Conservation (phyloP, 2,888 invertebrate genomes). For the Caenorhabditis macrosperma region DNA sequence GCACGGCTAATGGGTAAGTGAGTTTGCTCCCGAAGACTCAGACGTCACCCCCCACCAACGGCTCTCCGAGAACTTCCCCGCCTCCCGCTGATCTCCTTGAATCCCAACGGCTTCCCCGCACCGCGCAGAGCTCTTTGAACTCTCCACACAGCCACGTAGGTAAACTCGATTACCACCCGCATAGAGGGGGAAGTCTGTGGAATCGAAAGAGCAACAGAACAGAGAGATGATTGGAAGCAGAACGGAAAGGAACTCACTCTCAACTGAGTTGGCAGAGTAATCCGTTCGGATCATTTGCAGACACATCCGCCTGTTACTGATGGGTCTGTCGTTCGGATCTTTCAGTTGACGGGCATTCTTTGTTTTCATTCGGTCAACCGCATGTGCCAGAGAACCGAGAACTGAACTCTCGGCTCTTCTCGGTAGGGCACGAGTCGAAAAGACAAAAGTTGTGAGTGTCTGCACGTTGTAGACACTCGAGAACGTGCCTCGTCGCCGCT, state of each 20-base stretch:
- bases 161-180: not conserved
- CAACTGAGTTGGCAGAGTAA: not conserved
- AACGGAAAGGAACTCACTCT: not conserved
- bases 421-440: not conserved
- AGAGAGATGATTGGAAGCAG: not conserved
- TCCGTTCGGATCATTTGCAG: no score
- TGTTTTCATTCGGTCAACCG: not conserved
- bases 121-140: not conserved
- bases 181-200: not conserved
- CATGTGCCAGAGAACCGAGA: not conserved
- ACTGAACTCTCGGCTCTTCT: not conserved
- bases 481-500: not conserved
- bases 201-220: not conserved
- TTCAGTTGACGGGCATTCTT: not conserved
- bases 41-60: slow-evolving; percentile 19
- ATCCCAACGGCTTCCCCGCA: not conserved
- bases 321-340: not conserved
- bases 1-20: slow-evolving; percentile 22
- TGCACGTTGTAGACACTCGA: not conserved
- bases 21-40: slow-evolving; percentile 17
- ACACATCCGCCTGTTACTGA: not conserved
- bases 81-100: not conserved
- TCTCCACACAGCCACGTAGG: not conserved
- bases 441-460: not conserved
- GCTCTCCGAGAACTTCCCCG: not conserved